phyloP scores from a whole-genome alignment of 2,888 invertebrate genomes.

The Schrankia costaestrigalis region DNA sequence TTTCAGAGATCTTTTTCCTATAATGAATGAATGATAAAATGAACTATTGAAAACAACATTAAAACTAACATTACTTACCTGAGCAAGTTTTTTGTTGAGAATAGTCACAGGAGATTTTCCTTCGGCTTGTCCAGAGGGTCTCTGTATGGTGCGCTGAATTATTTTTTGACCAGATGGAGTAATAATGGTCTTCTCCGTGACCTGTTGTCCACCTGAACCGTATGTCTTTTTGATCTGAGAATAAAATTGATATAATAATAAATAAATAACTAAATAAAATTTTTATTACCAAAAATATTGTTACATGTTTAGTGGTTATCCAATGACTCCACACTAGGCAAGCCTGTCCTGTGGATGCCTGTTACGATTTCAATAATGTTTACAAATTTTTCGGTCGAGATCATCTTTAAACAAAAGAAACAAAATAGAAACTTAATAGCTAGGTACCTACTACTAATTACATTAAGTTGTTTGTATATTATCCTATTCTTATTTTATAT shows the following conservation, averaged over 20 bases:
- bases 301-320: too few species aligned
- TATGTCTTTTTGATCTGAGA: constrained; percentile 57
- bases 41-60: constrained; percentile 3
- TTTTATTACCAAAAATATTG: too few species aligned
- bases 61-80: constrained; percentile 39
- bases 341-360: too few species aligned
- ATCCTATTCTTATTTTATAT: neutral
- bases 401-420: too few species aligned
- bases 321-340: too few species aligned
- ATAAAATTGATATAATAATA: neutral
- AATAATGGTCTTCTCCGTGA: constrained; percentile 76
- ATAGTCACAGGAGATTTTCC: constrained; percentile 68
- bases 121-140: constrained; percentile 45
- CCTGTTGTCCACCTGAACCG: constrained; percentile 60
- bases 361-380: too few species aligned
- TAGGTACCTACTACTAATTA: too few species aligned
- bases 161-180: constrained; percentile 79
- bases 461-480: too few species aligned
- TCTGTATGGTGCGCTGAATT: constrained; percentile 73
- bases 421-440: too few species aligned
- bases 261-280: neutral
- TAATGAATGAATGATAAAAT: too few species aligned
- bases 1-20: too few species aligned
- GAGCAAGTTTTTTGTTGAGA: constrained; percentile 68
- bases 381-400: too few species aligned